Conservation (phyloP, 2,888 invertebrate genomes). For the Orgyia antiqua region DNA sequence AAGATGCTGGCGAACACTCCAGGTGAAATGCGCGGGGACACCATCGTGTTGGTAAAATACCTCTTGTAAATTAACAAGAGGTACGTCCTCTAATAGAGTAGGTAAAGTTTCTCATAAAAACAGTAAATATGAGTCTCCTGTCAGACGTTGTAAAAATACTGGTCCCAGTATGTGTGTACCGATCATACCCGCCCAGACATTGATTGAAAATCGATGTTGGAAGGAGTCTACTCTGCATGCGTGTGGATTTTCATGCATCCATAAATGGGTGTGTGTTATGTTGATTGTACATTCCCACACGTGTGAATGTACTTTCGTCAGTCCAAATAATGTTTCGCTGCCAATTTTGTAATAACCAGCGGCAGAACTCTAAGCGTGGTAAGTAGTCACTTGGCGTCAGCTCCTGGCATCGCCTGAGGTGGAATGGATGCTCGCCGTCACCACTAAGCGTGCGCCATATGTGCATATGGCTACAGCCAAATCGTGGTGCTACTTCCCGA, state of each 20-base stretch:
- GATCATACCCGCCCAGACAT: too few relatives aligned
- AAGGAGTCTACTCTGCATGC: neutral
- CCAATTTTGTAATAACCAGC: conserved; percentile 6
- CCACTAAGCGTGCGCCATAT: neutral
- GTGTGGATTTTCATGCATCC: neutral
- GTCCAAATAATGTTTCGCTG: neutral
- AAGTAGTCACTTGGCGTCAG: neutral
- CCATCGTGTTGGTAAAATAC: neutral
- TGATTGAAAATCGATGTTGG: too few relatives aligned
- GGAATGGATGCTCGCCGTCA: neutral
- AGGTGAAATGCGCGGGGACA: neutral
- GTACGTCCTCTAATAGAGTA: too few relatives aligned
- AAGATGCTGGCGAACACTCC: neutral
- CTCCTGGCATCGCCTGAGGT: neutral
- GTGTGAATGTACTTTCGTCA: neutral
- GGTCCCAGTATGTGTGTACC: too few relatives aligned
- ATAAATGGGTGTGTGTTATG: neutral
- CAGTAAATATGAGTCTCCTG: neutral
- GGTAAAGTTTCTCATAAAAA: neutral
- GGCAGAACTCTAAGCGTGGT: neutral
- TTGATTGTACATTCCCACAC: neutral
- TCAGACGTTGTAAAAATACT: neutral
- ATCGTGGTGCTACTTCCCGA: neutral
- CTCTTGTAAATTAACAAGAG: too few relatives aligned
- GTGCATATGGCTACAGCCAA: too few relatives aligned